phyloP scores from a whole-genome alignment of 2,113 vertebrate genomes.

The Burhinus bistriatus region DNA sequence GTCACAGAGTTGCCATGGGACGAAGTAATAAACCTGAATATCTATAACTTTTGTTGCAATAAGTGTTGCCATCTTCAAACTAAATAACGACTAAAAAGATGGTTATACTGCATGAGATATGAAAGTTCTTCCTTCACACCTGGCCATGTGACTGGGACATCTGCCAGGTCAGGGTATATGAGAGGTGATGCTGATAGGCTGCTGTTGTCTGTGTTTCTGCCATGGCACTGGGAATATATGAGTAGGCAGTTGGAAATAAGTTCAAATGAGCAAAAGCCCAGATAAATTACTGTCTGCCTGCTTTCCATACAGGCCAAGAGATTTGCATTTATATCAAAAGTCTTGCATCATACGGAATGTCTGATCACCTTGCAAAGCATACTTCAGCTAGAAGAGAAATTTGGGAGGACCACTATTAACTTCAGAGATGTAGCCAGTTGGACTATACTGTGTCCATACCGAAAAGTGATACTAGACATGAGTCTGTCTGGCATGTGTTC shows the following conservation, averaged over 20 bases:
- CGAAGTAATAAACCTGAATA: background rate
- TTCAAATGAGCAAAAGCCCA: background rate
- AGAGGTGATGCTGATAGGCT: background rate
- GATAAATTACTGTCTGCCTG: background rate
- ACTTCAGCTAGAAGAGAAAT: background rate
- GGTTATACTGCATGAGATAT: background rate
- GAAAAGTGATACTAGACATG: background rate
- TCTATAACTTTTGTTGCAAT: background rate
- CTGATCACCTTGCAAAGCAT: background rate
- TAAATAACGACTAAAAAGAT: background rate
- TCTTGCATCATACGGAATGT: background rate
- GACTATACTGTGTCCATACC: background rate
- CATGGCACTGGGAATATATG: background rate
- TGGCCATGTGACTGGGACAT: background rate
- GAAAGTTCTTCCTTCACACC: background rate
- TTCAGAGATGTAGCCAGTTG: background rate
- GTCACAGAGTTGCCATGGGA: background rate
- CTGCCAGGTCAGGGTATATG: background rate
- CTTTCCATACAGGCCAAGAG: background rate
- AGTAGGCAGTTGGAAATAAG: background rate
- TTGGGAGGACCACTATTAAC: background rate
- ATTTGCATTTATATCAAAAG: background rate
- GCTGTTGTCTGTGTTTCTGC: background rate
- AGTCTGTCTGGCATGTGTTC: rapidly evolving
- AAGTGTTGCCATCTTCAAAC: background rate